Conservation (phyloP, 2,888 invertebrate species). For the Pachliopta kotzebuea region DNA sequence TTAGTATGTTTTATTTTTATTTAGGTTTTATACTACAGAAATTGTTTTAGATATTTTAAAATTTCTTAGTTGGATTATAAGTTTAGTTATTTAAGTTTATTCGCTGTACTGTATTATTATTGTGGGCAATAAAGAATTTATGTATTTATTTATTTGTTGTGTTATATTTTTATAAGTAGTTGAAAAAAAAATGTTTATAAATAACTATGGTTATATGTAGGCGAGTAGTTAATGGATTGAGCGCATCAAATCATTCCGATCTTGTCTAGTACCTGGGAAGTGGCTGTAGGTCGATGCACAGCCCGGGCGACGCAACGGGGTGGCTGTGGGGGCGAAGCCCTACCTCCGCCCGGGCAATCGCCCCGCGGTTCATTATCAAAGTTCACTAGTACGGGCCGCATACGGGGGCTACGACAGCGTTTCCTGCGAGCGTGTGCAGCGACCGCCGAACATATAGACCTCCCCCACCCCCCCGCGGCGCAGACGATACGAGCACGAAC, state of each 20-base stretch:
- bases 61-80: too few species aligned
- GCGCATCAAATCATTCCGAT: slow-evolving; percentile 30
- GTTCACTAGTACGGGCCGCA: slow-evolving; percentile 75
- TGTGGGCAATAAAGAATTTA: too few species aligned
- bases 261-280: slow-evolving; percentile 42
- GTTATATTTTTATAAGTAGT: too few species aligned
- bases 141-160: too few species aligned
- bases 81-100: too few species aligned
- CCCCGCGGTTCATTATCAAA: slow-evolving; percentile 77
- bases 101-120: too few species aligned
- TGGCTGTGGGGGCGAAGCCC: slow-evolving; percentile 35
- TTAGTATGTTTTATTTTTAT: too few species aligned
- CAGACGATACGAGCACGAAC: too few species aligned
- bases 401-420: slow-evolving; percentile 44
- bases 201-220: slow-evolving; percentile 30
- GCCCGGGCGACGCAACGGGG: slow-evolving; percentile 51
- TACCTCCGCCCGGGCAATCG: slow-evolving; percentile 56
- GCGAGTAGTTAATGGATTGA: slow-evolving; percentile 33
- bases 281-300: slow-evolving; percentile 64
- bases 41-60: too few species aligned
- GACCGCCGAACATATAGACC: slow-evolving; percentile 43
- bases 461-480: slow-evolving; percentile 38
- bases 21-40: too few species aligned
- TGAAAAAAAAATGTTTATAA: too few species aligned
- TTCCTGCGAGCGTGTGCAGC: slow-evolving; percentile 27